Base-by-base conservation (phyloP, 2,888 invertebrate genomes). In the Drosophila lutescens region DNA sequence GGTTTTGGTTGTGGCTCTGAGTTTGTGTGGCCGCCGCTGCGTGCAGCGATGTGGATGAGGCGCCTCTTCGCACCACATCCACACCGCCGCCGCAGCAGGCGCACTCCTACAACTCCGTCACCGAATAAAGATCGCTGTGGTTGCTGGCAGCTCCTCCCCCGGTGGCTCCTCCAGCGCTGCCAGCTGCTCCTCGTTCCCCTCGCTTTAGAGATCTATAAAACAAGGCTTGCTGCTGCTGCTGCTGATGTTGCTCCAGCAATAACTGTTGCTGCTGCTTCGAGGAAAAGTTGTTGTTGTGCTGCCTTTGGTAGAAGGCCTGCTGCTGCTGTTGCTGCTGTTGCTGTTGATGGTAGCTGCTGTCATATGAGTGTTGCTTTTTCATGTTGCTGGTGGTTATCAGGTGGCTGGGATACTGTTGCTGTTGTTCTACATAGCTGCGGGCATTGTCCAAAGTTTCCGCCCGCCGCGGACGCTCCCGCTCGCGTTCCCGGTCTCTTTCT, bases 71-170 rank as follows among this genome's bases (percentile, higher is more conserved):
- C 86, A 90, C 89, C 77, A 91, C 87, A 91, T 92, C 91, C 85
- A 92, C 92, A 77, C 92, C 92, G 82, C 91, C 92, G 86, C 92
- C 92, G 91, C 92, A 92, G 91, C 92, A 92, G 90, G 92, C 92
- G 91, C 92, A 92, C 88, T 92, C 92, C 92, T 94, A 95, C 93
- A 95, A 93, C 90, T 94, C 95, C 61, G 96, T 95, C 77, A 96
- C 96, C 54, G 96, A 96, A 90, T 96, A 96, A 77, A 96, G 91
- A 90, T 95, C 94, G 60, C 93, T 93, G 71, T 93, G 92, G 82
- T 71, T 70, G 66, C 65, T 63, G 10, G 38, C 67, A 10, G 46
- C 32, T n/a, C 15, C 61, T 2, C 20, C 67, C 2, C 49, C 30
- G 13, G 43, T 68, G 49, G 93, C 47, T 32, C 30, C 47, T 32